Conservation (phyloP, 2,888 invertebrate genomes). For the Cephus pygmeus region DNA sequence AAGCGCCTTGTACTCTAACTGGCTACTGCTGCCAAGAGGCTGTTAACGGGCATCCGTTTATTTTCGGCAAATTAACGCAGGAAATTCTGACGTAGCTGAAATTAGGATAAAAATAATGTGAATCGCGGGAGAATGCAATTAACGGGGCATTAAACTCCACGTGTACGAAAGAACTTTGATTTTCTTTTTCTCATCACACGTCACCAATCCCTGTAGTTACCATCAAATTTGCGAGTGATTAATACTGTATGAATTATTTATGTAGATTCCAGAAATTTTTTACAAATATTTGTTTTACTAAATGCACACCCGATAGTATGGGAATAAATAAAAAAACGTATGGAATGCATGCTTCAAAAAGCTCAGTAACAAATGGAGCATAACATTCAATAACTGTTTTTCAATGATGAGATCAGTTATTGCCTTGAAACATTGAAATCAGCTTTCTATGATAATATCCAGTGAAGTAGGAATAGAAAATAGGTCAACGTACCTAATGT, state of each 20-base stretch:
- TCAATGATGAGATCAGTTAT: neutral
- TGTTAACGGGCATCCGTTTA: slow-evolving; percentile 34
- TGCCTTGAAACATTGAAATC: neutral
- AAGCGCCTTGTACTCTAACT: slow-evolving; percentile 11
- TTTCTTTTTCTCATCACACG: neutral
- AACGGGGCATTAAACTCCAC: slow-evolving; percentile 31
- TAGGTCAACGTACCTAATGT: neutral
- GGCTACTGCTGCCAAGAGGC: slow-evolving; percentile 27
- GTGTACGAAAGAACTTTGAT: neutral
- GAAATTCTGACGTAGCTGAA: slow-evolving; percentile 36
- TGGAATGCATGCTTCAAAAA: neutral
- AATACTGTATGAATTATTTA: neutral
- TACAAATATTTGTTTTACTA: neutral
- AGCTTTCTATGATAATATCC: neutral
- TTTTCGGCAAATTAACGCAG: slow-evolving; percentile 47
- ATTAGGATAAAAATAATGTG: slow-evolving; percentile 50
- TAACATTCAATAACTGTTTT: neutral
- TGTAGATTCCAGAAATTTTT: neutral
- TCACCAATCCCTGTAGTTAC: neutral
- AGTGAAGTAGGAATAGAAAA: neutral
- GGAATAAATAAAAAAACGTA: neutral
- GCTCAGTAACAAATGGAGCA: neutral
- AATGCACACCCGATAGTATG: neutral
- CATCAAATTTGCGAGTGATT: neutral
- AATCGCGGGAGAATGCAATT: slow-evolving; percentile 27